Evolutionary conservation across 2,888 invertebrate genomes (phyloP).

Genomic region (Disparrhopalites patrizii): DNA sequence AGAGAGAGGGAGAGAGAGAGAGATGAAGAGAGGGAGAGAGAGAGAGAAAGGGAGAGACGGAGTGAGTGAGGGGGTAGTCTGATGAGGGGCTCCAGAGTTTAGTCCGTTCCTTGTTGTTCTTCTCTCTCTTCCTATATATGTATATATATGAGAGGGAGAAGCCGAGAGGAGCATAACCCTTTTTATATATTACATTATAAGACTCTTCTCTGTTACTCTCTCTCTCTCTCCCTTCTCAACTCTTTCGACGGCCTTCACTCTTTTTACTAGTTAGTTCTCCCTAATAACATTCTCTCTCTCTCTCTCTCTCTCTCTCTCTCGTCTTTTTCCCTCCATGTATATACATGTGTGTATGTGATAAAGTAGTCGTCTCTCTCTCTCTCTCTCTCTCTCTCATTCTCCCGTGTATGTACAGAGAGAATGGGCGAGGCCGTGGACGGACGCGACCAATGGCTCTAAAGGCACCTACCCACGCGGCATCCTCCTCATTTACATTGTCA

Average conservation of each 20-base stretch:
- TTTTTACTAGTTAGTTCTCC: too few relatives aligned
- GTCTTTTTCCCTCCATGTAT: not conserved
- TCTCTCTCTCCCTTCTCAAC: too few relatives aligned
- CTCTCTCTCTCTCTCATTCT: slow-evolving; percentile 1
- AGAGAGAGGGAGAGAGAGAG: too few relatives aligned
- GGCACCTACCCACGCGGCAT: slow-evolving; percentile 37
- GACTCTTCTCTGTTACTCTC: too few relatives aligned
- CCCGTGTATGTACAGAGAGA: slow-evolving; percentile 29
- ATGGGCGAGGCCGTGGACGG: slow-evolving; percentile 43
- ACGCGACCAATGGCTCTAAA: slow-evolving; percentile 42
- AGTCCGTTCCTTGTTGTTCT: not conserved
- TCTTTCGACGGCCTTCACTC: slow-evolving; percentile 25
- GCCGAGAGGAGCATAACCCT: too few relatives aligned
- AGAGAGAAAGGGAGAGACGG: too few relatives aligned
- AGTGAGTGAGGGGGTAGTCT: too few relatives aligned
- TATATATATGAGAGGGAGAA: too few relatives aligned
- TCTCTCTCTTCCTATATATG: not conserved
- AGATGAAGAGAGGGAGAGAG: too few relatives aligned
- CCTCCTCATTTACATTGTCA: slow-evolving; percentile 45
- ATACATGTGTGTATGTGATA: too few relatives aligned
- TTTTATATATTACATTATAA: too few relatives aligned
- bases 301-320: slow-evolving; percentile 6
- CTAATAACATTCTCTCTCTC: slow-evolving; percentile 11
- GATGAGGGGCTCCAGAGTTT: slow-evolving; percentile 17
- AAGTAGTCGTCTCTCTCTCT: too few relatives aligned